Evolutionary conservation across 1,140 invertebrate genomes (phyloP), one percentile per base, ranked within the genome.

Genomic region (Cyclargus thomasi): DNA sequence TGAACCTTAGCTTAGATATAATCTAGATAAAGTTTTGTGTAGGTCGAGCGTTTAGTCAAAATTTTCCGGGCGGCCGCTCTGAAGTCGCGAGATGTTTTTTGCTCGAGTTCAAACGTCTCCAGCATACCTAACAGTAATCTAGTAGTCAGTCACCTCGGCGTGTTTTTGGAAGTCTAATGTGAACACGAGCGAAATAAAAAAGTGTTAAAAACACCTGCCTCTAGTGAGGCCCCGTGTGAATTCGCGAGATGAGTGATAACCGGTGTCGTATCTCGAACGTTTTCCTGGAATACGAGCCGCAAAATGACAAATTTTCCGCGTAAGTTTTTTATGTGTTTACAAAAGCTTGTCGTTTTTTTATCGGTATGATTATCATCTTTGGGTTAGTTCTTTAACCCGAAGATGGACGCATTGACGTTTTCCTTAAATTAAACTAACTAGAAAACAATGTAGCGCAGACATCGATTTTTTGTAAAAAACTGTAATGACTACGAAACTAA

Each of bases 71-170:
- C 20, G 20, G 55, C 17, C 7, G 18, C 18, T 59, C 5, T 18
- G 55, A 59, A 59, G 55, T 59, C 3, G 55, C 55, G 39, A 47
- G 29, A 47, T 59, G 14, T 7, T 65, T 55, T 55, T 65, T 23
- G 17, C 1, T 11, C 36, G 17, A 67, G 17, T n/a, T 17, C 63
- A 53, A 63, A 73, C 70, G 68, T 65, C 64, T 36, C 68, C 57
- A 66, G 71, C 73, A 82, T 78, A 81, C 68, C 68, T 79, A 82
- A 80, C 71, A 74, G 74, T 84, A 70, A 73, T 70, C 57, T 67
- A 74, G 65, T 72, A 69, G 70, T 76, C 67, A 63, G 57, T 67
- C 67, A 67, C 73, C 67, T 76, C 77, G 73, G 70, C 73, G 76
- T 78, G 71, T 70, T 71, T 79, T 78, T 74, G 75, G 72, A 77